These are phyloP conservation scores for Leiothrix lutea DNA, from an alignment of 2,113 vertebrate genomes.

Conservation along the genomic window DNA sequence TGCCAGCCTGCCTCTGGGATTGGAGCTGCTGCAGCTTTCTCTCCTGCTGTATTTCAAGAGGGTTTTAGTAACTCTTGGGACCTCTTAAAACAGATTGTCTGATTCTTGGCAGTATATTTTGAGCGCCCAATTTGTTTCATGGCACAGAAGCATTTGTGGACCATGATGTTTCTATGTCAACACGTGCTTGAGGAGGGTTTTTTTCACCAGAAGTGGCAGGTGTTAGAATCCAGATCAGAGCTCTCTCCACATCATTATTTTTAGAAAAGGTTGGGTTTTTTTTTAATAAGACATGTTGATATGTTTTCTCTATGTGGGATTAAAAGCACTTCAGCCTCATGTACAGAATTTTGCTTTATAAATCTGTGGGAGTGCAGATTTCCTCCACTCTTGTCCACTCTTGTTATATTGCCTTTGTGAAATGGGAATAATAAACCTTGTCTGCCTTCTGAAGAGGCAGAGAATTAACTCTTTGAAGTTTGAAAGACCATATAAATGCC, in stretches of 20 bases:
- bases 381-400: constrained; percentile 53
- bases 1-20: neutral
- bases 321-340: constrained; percentile 52
- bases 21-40: neutral
- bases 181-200: constrained; percentile 5
- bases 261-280: constrained; percentile 33
- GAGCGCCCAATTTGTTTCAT: constrained; percentile 40
- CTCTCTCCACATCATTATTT: constrained; percentile 42
- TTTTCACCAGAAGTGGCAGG: constrained; percentile 23
- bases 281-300: constrained; percentile 48
- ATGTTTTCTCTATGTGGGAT: constrained; percentile 40
- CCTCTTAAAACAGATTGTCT: constrained; percentile 52
- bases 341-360: constrained; percentile 6
- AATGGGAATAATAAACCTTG: constrained; percentile 64
- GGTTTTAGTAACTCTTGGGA: constrained; percentile 33
- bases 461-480: constrained; percentile 66
- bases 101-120: constrained; percentile 43
- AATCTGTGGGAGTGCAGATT: constrained; percentile 53
- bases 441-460: constrained; percentile 47
- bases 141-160: constrained; percentile 34
- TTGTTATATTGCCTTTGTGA: constrained; percentile 61
- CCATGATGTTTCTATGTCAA: constrained; percentile 64
- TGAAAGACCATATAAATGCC: constrained; percentile 55
- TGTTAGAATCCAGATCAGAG: constrained; percentile 45
- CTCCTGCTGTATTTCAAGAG: constrained; percentile 40